Base-by-base conservation (phyloP, 2,888 invertebrate species). In the Amiota mariae region DNA sequence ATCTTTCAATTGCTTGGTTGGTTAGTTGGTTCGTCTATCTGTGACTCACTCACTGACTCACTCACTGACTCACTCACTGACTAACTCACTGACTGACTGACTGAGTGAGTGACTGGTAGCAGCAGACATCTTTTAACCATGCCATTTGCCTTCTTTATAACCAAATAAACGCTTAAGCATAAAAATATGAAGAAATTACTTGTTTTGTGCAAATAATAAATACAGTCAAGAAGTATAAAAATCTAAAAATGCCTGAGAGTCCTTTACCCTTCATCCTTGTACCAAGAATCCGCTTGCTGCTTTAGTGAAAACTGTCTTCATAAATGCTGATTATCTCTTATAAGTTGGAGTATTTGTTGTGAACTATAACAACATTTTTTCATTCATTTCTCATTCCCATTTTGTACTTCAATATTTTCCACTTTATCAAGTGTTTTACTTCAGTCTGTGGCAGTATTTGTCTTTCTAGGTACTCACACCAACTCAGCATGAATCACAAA, bases 181-280 rank as follows among this genome's bases (percentile, higher is more conserved):
- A 79, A 85, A 85, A 85, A 85, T 85, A 83, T 85, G 81, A 36
- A 36, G 36, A 85, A 85, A 83, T 82, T 84, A 75, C 72, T 59
- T 46, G 63, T 63, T 83, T 80, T 81, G 77, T 77, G 71, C 68
- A 72, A 54, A 56, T 15, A 36, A 36, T 36, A 64, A 73, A 63
- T 24, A 64, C 36, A 36, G 36, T 48, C n/a, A 15, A 56, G 71
- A 71, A 71, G 59, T 68, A 63, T 72, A 78, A 70, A 75, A 54
- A 63, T 56, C 61, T 36, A 59, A 59, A 59, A 59, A 18, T 59
- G 18, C 59, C 59, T 59, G 18, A 20, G 20, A 2, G 36, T 36
- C 36, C 8, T 36, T 2, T 36, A 36, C 36, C 36, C 24, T 3
- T 57, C 4, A 18, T 15, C 15, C 6, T n/a, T 15, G 15, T 18